A percentile compares a stretch with the other conserved stretches of the same genome.
These are phyloP conservation scores for Pangasius djambal DNA, from an alignment of 2,797 vertebrate species.

Conservation along the genomic window DNA sequence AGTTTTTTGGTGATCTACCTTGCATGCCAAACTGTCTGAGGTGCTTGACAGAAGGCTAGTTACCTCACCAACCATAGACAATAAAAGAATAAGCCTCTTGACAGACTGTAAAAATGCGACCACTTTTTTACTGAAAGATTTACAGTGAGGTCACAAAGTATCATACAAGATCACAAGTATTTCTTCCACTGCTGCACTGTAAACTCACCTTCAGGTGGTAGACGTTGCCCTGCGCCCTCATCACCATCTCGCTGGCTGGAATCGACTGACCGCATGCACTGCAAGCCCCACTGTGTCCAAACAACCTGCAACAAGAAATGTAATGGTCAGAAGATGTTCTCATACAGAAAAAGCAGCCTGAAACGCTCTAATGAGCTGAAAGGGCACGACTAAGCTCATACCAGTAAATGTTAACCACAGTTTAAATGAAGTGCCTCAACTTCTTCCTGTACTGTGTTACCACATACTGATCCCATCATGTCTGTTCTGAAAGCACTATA, in stretches of 20 bases:
- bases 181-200: background rate
- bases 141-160: background rate
- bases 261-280: constrained; percentile 81
- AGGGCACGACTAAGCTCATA: background rate
- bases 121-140: background rate
- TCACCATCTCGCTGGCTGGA: constrained; percentile 83
- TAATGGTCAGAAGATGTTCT: background rate
- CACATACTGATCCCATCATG: background rate
- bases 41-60: background rate
- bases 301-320: constrained; percentile 69
- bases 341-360: background rate
- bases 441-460: background rate
- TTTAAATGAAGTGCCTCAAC: background rate
- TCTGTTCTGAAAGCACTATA: background rate
- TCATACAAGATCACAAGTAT: background rate
- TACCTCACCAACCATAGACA: background rate
- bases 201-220: constrained; percentile 80
- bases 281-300: constrained; percentile 81
- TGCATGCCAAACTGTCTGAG: background rate
- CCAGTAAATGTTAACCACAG: background rate
- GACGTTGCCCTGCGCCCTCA: constrained; percentile 80
- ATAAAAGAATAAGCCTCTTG: background rate
- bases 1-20: background rate
- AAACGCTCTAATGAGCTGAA: constrained; percentile 1
- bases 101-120: background rate